A percentile compares a stretch with the other conserved stretches of the same genome.
phyloP scores from a whole-genome alignment of 2,888 invertebrate genomes.

The Vanessa cardui region DNA sequence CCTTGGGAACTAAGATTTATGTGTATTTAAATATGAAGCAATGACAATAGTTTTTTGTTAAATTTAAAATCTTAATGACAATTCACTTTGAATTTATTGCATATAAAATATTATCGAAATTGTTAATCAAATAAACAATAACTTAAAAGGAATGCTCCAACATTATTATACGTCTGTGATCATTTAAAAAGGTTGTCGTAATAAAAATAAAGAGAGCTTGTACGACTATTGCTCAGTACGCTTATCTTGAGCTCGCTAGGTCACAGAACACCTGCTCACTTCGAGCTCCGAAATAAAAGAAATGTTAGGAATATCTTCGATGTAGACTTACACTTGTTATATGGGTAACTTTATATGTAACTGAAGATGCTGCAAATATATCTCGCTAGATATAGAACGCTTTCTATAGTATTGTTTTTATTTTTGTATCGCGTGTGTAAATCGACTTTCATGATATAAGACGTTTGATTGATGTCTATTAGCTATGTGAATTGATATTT shows the following conservation, averaged over 20 bases:
- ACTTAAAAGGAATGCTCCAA: conserved; percentile 34
- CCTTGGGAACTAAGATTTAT: no score
- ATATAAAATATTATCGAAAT: background rate
- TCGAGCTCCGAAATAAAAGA: conserved; percentile 1
- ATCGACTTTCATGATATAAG: no score
- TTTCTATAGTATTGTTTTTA: no score
- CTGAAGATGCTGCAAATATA: background rate
- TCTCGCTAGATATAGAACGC: background rate
- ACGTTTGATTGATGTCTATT: no score
- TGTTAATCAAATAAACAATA: background rate
- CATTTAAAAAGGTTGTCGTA: conserved; percentile 9
- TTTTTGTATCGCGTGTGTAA: no score
- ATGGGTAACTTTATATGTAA: background rate
- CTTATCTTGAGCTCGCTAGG: conserved; percentile 1
- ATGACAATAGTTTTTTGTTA: no score
- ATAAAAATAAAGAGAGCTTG: conserved; percentile 12
- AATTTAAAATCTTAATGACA: no score
- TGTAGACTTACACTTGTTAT: conserved; percentile 2
- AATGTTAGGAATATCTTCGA: conserved; percentile 10
- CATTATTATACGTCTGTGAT: conserved; percentile 15
- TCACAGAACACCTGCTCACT: conserved; percentile 11
- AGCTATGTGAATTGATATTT: no score
- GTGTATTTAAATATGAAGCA: no score
- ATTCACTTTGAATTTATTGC: background rate
- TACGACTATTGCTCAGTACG: conserved; percentile 12